phyloP scores from a whole-genome alignment of 2,113 vertebrate species.

The Chinchilla lanigera region DNA sequence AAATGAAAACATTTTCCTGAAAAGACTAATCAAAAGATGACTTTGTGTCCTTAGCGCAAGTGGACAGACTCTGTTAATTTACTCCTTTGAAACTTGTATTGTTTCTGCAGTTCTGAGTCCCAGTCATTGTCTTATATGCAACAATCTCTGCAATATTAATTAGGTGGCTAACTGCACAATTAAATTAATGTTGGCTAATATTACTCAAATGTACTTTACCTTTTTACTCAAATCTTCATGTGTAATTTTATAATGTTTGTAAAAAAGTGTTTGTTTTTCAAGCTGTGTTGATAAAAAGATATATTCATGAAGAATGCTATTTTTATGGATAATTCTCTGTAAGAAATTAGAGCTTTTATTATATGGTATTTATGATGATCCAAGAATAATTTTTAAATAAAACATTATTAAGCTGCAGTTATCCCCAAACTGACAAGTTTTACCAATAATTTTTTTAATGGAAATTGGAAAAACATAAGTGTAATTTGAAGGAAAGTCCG shows the following conservation, averaged over 20 bases:
- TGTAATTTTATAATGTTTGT: background rate
- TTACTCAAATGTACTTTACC: background rate
- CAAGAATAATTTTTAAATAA: constrained; percentile 22
- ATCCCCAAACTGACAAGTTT: constrained; percentile 33
- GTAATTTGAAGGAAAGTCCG: background rate
- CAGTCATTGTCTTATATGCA: constrained; percentile 17
- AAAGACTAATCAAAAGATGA: background rate
- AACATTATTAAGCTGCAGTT: background rate
- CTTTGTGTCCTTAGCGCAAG: background rate
- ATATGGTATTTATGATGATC: background rate
- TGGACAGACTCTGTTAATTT: background rate
- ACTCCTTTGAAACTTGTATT: background rate
- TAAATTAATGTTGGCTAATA: background rate
- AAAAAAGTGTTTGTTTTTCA: background rate
- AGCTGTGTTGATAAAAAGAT: background rate
- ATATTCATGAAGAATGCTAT: constrained; percentile 1
- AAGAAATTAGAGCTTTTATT: background rate
- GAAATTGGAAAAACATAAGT: background rate
- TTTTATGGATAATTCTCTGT: background rate
- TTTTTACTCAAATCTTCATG: constrained; percentile 32
- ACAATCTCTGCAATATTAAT: background rate
- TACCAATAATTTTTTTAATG: background rate
- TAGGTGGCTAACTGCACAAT: background rate
- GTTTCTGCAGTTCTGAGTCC: background rate
- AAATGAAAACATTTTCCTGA: background rate